These are phyloP conservation scores for Glomeris marginata DNA, from an alignment of 2,888 invertebrate genomes.

Conservation along the genomic window DNA sequence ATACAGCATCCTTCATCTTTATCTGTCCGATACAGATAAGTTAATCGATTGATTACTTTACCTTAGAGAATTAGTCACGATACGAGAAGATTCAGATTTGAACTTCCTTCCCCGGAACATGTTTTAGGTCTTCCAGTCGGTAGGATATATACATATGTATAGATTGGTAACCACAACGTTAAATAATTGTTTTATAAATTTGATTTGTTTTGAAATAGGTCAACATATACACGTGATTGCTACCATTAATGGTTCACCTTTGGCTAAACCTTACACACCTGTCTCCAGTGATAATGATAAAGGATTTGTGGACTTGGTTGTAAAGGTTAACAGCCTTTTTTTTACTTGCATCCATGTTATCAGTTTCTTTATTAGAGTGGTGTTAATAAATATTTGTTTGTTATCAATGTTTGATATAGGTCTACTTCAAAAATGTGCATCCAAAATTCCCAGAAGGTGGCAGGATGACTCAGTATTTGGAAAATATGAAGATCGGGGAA, in stretches of 20 bases:
- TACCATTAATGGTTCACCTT: slow-evolving; percentile 68
- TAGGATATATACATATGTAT: slow-evolving; percentile 19
- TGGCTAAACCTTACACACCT: slow-evolving; percentile 94
- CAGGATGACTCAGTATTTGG: slow-evolving; percentile 89
- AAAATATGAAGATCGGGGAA: slow-evolving; percentile 76
- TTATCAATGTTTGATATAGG: slow-evolving; percentile 37
- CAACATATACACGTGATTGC: slow-evolving; percentile 92
- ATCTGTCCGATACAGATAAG: too few species aligned
- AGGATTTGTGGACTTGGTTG: slow-evolving; percentile 80
- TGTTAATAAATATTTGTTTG: not conserved
- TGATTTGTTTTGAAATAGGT: slow-evolving; percentile 46
- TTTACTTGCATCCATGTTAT: too few species aligned
- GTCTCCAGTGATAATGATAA: slow-evolving; percentile 88
- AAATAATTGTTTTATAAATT: not conserved
- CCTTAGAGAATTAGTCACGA: slow-evolving; percentile 68
- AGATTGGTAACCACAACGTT: not conserved
- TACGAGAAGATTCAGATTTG: slow-evolving; percentile 81
- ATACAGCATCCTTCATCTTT: too few species aligned
- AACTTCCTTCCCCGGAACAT: slow-evolving; percentile 71
- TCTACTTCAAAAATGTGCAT: slow-evolving; percentile 88
- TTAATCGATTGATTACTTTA: too few species aligned
- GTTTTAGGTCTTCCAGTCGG: slow-evolving; percentile 58
- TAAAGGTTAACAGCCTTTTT: slow-evolving; percentile 42
- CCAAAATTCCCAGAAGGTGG: slow-evolving; percentile 97
- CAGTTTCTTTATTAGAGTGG: not conserved